Evolutionary conservation across 1,140 invertebrate species (phyloP), one percentile per base, ranked within the genome.

Genomic region (Hestina assimilis): DNA sequence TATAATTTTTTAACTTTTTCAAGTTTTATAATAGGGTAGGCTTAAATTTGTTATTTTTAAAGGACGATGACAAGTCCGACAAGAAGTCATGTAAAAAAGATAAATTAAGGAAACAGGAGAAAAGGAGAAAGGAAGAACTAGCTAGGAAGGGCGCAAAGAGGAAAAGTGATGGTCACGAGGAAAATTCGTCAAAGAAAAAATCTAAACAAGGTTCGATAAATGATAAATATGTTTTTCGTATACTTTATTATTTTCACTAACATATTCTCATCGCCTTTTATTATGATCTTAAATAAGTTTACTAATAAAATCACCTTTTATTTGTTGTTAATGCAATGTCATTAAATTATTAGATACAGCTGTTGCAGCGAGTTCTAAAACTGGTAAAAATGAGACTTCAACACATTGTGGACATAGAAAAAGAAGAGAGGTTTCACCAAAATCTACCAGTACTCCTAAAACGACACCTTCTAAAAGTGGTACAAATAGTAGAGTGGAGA

Each of bases 121-220:
- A 74, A 23, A 78, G 59, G 20, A 78, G 52, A 31, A 69, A 58
- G 56, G 69, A 79, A 21, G 70, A 80, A 38, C 9, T 42, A 12
- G 7, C 24, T 1, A 78, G 67, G 21, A 76, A 69, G 26, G 50
- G 66, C 17, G 50, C 58, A 4, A 86, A 86, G 57, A 65, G 83
- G 45, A 83, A 80, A 71, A 82, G 77, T 61, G 72, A 79, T 66
- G 54, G 58, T 17, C 35, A 61, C 35, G 67, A 66, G 43, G 64
- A 58, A 1, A 64, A 46, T 29, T 45, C 60, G 17, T 46, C 59
- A 1, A 81, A 62, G 29, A 82, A 81, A 47, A 75, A 54, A 56
- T 43, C 47, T 3, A 77, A 65, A 59, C 45, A 59, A 54, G 76
- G 73, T 79, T 59, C 19, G 40, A 42, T 15, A 12, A 19, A n/a